A percentile compares a stretch with the other conserved stretches of the same genome.
Conservation (phyloP, 2,113 vertebrate genomes). For the Fregata magnificens region DNA sequence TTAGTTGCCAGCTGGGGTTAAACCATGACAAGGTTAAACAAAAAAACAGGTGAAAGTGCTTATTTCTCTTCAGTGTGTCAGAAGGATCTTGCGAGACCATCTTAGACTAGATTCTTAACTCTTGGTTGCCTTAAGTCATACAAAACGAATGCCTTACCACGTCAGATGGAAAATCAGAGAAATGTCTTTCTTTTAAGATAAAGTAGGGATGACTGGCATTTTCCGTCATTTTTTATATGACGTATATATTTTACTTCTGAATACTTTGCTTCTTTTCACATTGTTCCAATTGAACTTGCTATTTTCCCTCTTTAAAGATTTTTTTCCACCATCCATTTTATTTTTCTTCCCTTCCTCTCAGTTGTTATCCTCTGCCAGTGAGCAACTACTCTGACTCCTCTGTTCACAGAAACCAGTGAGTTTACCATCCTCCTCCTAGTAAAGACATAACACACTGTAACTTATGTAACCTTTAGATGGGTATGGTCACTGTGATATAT, state of each 20-base stretch:
- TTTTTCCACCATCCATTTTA: background rate
- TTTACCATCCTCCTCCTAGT: background rate
- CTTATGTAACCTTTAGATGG: background rate
- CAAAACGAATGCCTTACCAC: background rate
- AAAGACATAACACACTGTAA: background rate
- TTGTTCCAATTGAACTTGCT: background rate
- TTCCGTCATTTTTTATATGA: background rate
- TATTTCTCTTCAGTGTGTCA: background rate
- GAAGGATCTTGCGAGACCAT: background rate
- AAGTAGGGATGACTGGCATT: background rate
- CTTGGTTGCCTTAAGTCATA: background rate
- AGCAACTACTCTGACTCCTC: background rate
- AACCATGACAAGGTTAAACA: background rate
- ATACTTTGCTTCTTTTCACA: background rate
- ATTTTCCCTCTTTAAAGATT: background rate
- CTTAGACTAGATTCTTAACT: background rate
- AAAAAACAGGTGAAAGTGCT: background rate
- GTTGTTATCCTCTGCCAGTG: background rate
- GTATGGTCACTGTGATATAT: background rate
- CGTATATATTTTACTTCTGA: background rate
- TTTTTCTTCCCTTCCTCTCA: background rate
- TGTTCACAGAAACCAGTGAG: background rate
- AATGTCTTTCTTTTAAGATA: background rate
- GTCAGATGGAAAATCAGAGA: background rate
- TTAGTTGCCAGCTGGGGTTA: background rate